Percentiles rank a stretch among this genome's conserved stretches.
Evolutionary conservation across 2,797 vertebrate genomes (phyloP).

Genomic region (Catharus ustulatus): DNA sequence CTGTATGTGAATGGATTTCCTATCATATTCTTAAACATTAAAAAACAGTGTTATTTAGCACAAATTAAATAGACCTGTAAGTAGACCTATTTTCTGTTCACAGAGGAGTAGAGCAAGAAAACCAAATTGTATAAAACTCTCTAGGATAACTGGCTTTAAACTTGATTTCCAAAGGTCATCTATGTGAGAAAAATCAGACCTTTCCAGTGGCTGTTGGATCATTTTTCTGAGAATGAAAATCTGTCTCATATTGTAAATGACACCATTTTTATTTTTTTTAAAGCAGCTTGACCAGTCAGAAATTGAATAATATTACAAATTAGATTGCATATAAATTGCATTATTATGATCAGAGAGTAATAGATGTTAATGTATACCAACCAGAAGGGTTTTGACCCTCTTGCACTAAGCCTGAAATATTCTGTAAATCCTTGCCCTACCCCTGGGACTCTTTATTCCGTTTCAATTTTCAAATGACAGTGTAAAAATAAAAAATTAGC

Average conservation of each 20-base stretch:
- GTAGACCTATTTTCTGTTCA: not conserved
- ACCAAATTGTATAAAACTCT: not conserved
- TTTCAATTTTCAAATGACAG: not conserved
- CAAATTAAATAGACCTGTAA: not conserved
- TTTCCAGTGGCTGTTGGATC: not conserved
- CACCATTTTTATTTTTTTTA: accelerated
- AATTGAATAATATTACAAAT: not conserved
- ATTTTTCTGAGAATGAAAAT: not conserved
- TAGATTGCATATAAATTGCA: not conserved
- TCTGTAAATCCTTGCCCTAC: not conserved
- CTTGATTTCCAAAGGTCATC: not conserved
- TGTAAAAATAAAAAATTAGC: not conserved
- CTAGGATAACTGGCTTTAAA: not conserved
- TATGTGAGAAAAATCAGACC: not conserved
- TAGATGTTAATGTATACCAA: not conserved
- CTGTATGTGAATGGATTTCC: not conserved
- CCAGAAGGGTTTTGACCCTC: not conserved
- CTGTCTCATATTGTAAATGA: not conserved
- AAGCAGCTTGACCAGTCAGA: not conserved
- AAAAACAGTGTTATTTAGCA: not conserved
- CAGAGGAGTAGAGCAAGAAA: not conserved
- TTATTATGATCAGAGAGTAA: not conserved
- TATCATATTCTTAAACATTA: not conserved
- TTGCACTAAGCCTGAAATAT: not conserved
- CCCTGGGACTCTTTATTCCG: not conserved